Evolutionary conservation across 2,888 invertebrate genomes (phyloP).

Genomic region (Drosophila ezoana): DNA sequence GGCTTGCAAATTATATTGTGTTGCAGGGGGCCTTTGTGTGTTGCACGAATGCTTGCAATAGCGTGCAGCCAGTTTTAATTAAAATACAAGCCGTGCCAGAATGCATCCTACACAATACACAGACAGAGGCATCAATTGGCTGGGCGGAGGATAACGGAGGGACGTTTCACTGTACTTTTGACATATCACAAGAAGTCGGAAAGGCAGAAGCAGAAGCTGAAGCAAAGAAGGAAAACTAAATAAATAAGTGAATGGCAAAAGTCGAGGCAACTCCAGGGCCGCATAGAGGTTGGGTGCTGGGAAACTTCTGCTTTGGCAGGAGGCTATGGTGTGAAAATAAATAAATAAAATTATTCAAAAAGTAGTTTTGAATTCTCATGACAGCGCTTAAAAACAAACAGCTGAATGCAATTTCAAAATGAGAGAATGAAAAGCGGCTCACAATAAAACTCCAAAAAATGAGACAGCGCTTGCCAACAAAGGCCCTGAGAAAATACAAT

Average conservation of each 20-base stretch:
- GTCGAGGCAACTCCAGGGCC: conserved; percentile 21
- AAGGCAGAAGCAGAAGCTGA: conserved; percentile 31
- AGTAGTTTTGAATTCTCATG: conserved; percentile 72
- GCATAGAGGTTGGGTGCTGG: conserved; percentile 2
- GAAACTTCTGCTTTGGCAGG: conserved; percentile 53
- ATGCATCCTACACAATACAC: conserved; percentile 10
- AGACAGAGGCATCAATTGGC: conserved; percentile 47
- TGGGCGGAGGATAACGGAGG: conserved; percentile 10
- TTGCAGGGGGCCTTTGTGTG: background rate
- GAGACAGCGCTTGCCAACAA: conserved; percentile 30
- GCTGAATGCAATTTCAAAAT: conserved; percentile 72
- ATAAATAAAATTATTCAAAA: conserved; percentile 73
- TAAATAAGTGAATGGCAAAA: conserved; percentile 68
- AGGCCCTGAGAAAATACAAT: conserved; percentile 16
- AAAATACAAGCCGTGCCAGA: conserved; percentile 46
- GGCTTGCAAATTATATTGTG: conserved; percentile 5
- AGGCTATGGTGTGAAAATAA: conserved; percentile 59
- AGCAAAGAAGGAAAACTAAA: conserved; percentile 54
- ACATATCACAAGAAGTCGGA: conserved; percentile 38
- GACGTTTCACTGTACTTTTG: conserved; percentile 45
- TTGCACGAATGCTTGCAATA: conserved; percentile 8
- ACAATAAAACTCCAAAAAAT: conserved; percentile 22
- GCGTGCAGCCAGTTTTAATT: conserved; percentile 47
- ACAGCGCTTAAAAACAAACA: conserved; percentile 69
- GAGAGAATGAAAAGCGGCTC: conserved; percentile 46